Conservation (phyloP, 2,797 vertebrate species). For the Eupleurogrammus muticus region DNA sequence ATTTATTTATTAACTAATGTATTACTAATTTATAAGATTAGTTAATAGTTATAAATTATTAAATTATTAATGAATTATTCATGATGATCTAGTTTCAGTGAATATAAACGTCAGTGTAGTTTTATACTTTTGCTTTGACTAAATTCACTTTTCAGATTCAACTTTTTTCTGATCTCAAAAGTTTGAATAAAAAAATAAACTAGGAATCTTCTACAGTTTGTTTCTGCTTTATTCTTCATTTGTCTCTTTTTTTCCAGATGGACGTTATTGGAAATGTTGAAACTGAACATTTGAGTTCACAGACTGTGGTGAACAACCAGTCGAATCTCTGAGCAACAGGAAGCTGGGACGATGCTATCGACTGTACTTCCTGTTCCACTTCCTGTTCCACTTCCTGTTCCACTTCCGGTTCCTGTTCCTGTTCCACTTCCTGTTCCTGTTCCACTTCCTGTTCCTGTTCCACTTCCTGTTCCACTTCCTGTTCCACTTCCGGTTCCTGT, state of each 20-base stretch:
- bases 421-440: slow-evolving; percentile 2
- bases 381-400: too few relatives aligned
- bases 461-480: slow-evolving; percentile 17
- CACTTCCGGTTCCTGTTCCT: slow-evolving; percentile 2
- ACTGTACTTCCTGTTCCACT: slow-evolving; percentile 2
- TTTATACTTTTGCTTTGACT: too few relatives aligned
- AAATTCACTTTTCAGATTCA: too few relatives aligned
- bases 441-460: not conserved
- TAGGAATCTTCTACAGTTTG: too few relatives aligned
- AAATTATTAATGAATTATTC: too few relatives aligned
- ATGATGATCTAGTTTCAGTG: too few relatives aligned
- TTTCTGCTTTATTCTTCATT: slow-evolving; percentile 23
- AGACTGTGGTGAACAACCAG: slow-evolving; percentile 53
- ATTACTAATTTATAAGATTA: too few relatives aligned
- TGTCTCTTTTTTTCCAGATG: slow-evolving; percentile 48
- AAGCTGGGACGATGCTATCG: slow-evolving; percentile 10
- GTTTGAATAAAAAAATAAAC: too few relatives aligned
- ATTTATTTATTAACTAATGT: too few relatives aligned
- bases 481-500: slow-evolving; percentile 1
- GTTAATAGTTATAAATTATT: too few relatives aligned
- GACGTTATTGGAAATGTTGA: slow-evolving; percentile 39
- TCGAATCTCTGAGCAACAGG: slow-evolving; percentile 39
- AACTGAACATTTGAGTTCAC: slow-evolving; percentile 41
- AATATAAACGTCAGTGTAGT: too few relatives aligned
- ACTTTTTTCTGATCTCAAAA: too few relatives aligned